Evolutionary conservation across 64 coral and sea anemone genomes (phyloP), one percentile per base, ranked within the genome.

Genomic region (Stylophora pistillata): DNA sequence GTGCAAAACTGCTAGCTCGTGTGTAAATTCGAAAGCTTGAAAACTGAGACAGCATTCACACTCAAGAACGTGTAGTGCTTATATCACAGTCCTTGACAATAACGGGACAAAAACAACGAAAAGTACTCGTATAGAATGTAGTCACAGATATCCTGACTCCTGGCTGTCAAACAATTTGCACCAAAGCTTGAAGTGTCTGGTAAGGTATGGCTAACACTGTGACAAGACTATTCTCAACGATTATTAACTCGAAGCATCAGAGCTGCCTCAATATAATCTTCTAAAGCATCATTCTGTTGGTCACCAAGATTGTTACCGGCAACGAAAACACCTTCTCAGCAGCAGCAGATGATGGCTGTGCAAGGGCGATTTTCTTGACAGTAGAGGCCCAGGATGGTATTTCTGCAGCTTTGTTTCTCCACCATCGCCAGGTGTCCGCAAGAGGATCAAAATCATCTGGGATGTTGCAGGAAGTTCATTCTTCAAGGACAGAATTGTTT

Each of bases 401-500:
- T 55, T 89, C 55, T 58, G 73, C 56, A 57, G 73, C 0, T 23
- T 47, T 21, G 53, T 72, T 4, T 64, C 53, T 78, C 87, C 87
- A 89, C 87, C 87, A 69, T 58, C 71, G 87, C 74, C 23, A 55
- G 74, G 74, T 23, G 58, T 88, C 86, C 29, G 86, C 30, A 52
- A 76, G 74, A 59, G 47, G 15, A 66, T 65, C 86, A 88, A 88
- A 77, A 52, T 53, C 86, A 88, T 88, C 86, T 65, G 64, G 85
- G 71, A 29, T 85, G 85, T 18, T n/a, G 58, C 74, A 52, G 89
- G 89, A 28, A 91, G 79, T 20, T 91, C 79, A 82, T 82, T 72
- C 29, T 85, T 91, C 58, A 91, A 70, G 28, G 55, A 76, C 70
- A 85, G 89, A 27, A 91, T 91, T 28, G 72, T n/a, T n/a, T n/a